phyloP scores from a whole-genome alignment of 2,797 vertebrate genomes.

The Gila robusta region DNA sequence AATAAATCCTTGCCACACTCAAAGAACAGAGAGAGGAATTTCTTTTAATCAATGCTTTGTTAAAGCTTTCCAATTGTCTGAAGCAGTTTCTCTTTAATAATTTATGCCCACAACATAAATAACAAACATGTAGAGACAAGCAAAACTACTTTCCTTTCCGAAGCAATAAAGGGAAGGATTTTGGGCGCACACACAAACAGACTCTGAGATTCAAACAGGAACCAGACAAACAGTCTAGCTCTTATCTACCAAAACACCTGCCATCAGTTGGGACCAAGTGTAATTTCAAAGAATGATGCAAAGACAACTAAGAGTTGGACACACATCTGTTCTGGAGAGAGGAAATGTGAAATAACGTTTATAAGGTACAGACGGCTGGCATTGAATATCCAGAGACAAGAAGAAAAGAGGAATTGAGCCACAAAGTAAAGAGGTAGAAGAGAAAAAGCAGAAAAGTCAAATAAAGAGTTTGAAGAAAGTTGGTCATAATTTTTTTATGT shows the following conservation, averaged over 20 bases:
- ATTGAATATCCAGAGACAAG: slow-evolving; percentile 16
- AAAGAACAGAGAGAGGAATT: neutral
- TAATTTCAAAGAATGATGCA: slow-evolving; percentile 41
- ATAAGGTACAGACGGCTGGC: slow-evolving; percentile 13
- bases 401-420: slow-evolving; percentile 10
- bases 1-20: neutral
- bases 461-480: slow-evolving; percentile 53
- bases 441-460: slow-evolving; percentile 25
- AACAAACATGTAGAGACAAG: slow-evolving; percentile 21
- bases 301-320: slow-evolving; percentile 36
- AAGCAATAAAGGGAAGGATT: slow-evolving; percentile 15
- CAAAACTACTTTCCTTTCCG: slow-evolving; percentile 45
- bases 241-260: slow-evolving; percentile 65
- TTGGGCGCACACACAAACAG: slow-evolving; percentile 8
- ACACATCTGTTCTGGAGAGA: slow-evolving; percentile 4
- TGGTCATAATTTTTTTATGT: neutral
- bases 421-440: slow-evolving; percentile 30
- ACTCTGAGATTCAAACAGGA: slow-evolving; percentile 23
- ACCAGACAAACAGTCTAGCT: slow-evolving; percentile 43
- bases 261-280: slow-evolving; percentile 35
- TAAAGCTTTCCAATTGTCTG: neutral
- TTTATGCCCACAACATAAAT: slow-evolving; percentile 10
- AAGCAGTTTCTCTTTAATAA: neutral
- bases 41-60: neutral
- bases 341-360: slow-evolving; percentile 25